Conservation (phyloP, 1,140 invertebrate species). For the Lucilia cuprina region DNA sequence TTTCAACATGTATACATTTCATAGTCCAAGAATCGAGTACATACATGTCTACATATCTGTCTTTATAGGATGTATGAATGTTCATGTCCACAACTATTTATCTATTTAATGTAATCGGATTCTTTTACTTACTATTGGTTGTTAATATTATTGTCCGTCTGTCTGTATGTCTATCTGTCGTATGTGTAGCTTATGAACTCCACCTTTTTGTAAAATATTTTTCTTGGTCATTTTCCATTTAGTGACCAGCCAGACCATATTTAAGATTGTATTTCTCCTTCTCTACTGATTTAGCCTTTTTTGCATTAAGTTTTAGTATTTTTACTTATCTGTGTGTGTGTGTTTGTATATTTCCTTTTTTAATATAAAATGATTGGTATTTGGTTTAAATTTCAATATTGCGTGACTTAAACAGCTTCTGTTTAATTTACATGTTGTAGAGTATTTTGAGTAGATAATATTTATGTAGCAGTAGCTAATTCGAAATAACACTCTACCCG, state of each 20-base stretch:
- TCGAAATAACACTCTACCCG: not conserved
- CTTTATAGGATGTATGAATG: not conserved
- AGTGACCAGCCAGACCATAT: not conserved
- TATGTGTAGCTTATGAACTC: not conserved
- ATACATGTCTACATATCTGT: not conserved
- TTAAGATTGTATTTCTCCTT: not conserved
- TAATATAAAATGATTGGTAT: conserved; percentile 32
- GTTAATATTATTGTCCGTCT: not conserved
- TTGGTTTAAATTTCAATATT: conserved; percentile 32
- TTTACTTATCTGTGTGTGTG: not conserved
- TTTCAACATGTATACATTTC: not conserved
- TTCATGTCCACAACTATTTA: conserved; percentile 7
- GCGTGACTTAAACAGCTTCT: conserved; percentile 31
- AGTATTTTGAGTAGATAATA: conserved; percentile 3
- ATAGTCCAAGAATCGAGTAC: not conserved
- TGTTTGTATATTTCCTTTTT: too few species aligned
- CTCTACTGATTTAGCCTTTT: not conserved
- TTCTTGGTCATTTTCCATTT: not conserved
- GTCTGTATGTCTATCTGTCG: not conserved
- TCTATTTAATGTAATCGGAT: conserved; percentile 28
- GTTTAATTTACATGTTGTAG: conserved; percentile 27
- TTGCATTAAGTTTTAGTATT: not conserved
- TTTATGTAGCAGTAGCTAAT: conserved; percentile 7
- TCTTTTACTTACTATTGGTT: conserved; percentile 1
- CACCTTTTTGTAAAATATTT: not conserved